Conservation (phyloP, 2,888 invertebrate genomes). For the Hylaea fasciaria region DNA sequence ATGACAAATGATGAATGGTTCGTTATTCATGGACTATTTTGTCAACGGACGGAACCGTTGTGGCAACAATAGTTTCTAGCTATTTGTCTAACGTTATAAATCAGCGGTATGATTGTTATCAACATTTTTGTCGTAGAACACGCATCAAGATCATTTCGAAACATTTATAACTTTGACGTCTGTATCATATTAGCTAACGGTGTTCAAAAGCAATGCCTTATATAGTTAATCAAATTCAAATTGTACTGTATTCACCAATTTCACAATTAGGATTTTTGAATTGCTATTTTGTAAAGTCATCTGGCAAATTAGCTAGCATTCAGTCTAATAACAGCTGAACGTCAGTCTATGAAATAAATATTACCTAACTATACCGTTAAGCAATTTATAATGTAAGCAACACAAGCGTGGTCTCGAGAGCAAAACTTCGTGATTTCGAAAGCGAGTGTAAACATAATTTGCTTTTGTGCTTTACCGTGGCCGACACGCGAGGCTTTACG, state of each 20-base stretch:
- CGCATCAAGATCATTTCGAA: not conserved
- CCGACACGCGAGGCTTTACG: constrained; percentile 39
- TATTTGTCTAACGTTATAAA: constrained; percentile 15
- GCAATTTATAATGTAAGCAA: constrained; percentile 45
- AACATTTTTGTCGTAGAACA: constrained; percentile 5
- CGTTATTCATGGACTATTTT: constrained; percentile 39
- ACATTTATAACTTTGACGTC: not conserved
- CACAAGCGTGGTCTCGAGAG: constrained; percentile 67
- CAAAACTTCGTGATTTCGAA: constrained; percentile 76
- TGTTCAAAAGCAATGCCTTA: not conserved
- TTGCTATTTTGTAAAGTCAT: constrained; percentile 13
- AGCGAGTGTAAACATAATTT: constrained; percentile 65
- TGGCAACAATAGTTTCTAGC: constrained; percentile 20
- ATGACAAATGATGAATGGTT: constrained; percentile 40
- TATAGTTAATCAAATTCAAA: not conserved
- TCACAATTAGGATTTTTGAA: not conserved
- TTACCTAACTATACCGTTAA: constrained; percentile 47
- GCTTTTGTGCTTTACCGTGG: constrained; percentile 45
- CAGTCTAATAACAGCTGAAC: constrained; percentile 27
- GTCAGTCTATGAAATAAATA: constrained; percentile 37
- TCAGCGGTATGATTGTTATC: constrained; percentile 16
- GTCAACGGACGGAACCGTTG: constrained; percentile 29
- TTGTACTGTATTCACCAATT: not conserved
- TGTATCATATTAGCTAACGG: not conserved
- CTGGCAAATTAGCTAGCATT: constrained; percentile 27